Evolutionary conservation across 2,113 vertebrate genomes (phyloP).

Genomic region (Rhegmatorhina hoffmannsi): DNA sequence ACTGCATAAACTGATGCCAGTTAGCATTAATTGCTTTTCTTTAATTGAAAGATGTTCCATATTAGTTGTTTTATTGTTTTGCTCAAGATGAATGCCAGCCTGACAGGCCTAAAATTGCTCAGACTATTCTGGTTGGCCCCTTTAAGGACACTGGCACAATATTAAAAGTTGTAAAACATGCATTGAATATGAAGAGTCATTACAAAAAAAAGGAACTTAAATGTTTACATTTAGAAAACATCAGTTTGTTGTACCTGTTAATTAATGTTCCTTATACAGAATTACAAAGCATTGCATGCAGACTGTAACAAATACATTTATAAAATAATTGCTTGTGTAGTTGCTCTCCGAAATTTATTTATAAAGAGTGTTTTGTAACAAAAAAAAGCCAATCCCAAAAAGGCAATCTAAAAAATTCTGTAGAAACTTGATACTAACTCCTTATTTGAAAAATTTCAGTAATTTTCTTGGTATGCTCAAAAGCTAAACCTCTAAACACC

Average conservation of each 20-base stretch:
- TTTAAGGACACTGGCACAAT: neutral
- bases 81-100: neutral
- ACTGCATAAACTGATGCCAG: neutral
- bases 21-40: neutral
- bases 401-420: neutral
- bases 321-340: neutral
- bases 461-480: neutral
- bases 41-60: neutral
- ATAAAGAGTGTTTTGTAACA: accelerated
- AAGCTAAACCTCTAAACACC: neutral
- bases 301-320: neutral
- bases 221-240: neutral
- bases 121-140: neutral
- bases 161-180: neutral
- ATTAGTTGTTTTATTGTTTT: neutral
- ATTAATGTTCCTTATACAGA: neutral
- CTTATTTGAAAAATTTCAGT: neutral
- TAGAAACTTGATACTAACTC: neutral
- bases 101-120: neutral
- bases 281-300: neutral
- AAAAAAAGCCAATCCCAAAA: neutral
- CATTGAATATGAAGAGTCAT: neutral
- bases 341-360: neutral
- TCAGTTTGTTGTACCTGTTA: neutral
- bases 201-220: neutral